phyloP scores from a whole-genome alignment of 2,888 invertebrate species.

The Trachelus iudaicus region DNA sequence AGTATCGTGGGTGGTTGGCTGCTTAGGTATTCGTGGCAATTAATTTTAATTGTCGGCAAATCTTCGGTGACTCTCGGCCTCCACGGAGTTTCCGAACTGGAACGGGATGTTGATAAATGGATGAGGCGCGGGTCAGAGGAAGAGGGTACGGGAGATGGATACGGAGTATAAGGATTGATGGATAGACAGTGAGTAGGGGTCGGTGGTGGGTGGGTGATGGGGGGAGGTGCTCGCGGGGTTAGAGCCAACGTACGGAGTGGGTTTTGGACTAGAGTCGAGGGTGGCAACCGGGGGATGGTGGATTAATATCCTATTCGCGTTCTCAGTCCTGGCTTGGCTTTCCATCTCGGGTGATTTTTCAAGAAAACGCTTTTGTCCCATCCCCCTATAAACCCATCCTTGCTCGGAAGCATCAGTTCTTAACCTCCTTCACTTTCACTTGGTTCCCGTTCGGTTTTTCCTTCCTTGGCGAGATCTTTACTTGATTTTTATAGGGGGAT shows the following conservation, averaged over 20 bases:
- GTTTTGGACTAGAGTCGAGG: neutral
- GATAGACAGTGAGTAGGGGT: conserved; percentile 24
- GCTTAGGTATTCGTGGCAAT: conserved; percentile 32
- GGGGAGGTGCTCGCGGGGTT: neutral
- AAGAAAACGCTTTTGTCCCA: conserved; percentile 21
- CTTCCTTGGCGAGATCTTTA: neutral
- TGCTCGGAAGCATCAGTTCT: conserved; percentile 13
- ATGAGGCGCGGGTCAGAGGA: conserved; percentile 18
- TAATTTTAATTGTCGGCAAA: conserved; percentile 54
- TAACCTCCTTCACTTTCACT: conserved; percentile 9
- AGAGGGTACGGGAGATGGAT: conserved; percentile 10
- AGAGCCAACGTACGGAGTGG: no score
- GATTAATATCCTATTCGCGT: conserved; percentile 34
- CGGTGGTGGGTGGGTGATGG: conserved; percentile 8
- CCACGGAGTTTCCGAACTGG: conserved; percentile 22
- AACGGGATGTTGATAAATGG: conserved; percentile 46
- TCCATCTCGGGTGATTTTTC: conserved; percentile 18
- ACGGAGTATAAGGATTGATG: conserved; percentile 42
- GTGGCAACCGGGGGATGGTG: conserved; percentile 9
- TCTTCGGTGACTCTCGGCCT: conserved; percentile 27
- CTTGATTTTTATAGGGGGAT: conserved; percentile 2
- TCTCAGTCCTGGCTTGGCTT: conserved; percentile 26
- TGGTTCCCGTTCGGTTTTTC: conserved; percentile 4
- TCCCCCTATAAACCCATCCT: neutral
- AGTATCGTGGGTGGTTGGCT: conserved; percentile 9